Conservation (phyloP, 2,888 invertebrate species). For the Bimastos eiseni region DNA sequence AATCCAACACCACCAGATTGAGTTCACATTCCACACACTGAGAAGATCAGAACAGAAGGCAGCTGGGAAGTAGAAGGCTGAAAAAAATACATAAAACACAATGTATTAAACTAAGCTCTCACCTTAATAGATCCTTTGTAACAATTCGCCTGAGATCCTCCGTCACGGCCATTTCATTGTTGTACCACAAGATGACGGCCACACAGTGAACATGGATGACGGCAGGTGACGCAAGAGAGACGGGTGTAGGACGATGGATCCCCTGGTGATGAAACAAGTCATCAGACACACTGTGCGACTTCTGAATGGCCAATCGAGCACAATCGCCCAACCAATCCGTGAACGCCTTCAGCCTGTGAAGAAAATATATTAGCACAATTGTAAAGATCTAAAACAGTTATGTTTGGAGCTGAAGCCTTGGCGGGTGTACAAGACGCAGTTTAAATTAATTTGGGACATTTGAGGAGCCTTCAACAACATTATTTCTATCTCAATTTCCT, state of each 20-base stretch:
- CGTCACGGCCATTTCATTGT: slow-evolving; percentile 49
- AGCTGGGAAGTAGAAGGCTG: neutral
- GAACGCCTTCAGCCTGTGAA: slow-evolving; percentile 62
- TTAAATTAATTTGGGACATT: neutral
- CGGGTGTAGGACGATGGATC: slow-evolving; percentile 8
- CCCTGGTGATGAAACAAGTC: neutral
- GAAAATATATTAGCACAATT: slow-evolving; percentile 25
- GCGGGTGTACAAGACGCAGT: neutral
- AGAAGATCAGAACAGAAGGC: neutral
- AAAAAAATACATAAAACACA: neutral
- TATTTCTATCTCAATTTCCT: neutral
- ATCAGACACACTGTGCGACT: slow-evolving; percentile 34
- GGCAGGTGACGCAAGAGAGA: slow-evolving; percentile 46
- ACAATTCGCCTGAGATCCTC: slow-evolving; percentile 72
- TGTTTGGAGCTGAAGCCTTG: neutral
- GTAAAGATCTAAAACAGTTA: slow-evolving; percentile 9
- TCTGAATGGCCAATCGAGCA: slow-evolving; percentile 60
- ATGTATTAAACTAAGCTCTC: slow-evolving; percentile 40
- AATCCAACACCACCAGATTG: neutral
- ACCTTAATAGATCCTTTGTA: slow-evolving; percentile 77
- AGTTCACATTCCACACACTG: neutral
- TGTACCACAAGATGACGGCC: slow-evolving; percentile 79
- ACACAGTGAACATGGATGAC: slow-evolving; percentile 70
- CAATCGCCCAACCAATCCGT: slow-evolving; percentile 75
- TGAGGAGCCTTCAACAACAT: neutral